Percentiles rank a stretch among this genome's conserved stretches.
These are phyloP conservation scores for Stenurella melanura DNA, from an alignment of 2,888 invertebrate species.

Conservation along the genomic window DNA sequence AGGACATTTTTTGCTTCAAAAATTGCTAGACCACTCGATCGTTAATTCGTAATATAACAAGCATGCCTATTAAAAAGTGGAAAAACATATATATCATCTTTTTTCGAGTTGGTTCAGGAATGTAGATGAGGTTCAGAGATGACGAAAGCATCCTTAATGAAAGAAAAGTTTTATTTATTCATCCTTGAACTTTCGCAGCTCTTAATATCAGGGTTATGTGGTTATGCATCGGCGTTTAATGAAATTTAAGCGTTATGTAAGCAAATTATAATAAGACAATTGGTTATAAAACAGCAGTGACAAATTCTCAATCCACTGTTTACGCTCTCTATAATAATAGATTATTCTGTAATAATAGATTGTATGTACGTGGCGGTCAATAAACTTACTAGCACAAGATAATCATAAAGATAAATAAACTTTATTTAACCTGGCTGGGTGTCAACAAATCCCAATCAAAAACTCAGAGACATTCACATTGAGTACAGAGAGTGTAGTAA, in stretches of 20 bases:
- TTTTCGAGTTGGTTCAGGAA: not conserved
- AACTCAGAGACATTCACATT: too few species aligned
- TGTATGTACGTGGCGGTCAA: too few species aligned
- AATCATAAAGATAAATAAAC: too few species aligned
- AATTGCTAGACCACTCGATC: not conserved
- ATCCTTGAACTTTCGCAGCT: not conserved
- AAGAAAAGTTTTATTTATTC: not conserved
- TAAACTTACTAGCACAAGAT: too few species aligned
- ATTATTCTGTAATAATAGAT: too few species aligned
- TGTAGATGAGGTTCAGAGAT: not conserved
- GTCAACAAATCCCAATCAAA: too few species aligned
- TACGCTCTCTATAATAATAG: too few species aligned
- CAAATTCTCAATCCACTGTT: too few species aligned
- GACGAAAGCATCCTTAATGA: slow-evolving; percentile 3
- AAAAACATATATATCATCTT: not conserved
- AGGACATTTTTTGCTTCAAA: not conserved
- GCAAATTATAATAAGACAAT: too few species aligned
- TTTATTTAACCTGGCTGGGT: too few species aligned
- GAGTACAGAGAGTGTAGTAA: too few species aligned
- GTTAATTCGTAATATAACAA: not conserved
- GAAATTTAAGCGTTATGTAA: not conserved
- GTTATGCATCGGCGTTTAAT: not conserved
- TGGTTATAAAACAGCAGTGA: too few species aligned
- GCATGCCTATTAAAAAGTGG: not conserved
- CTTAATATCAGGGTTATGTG: not conserved